Conservation (phyloP, 2,113 vertebrate species). For the Oreochromis spilurus region DNA sequence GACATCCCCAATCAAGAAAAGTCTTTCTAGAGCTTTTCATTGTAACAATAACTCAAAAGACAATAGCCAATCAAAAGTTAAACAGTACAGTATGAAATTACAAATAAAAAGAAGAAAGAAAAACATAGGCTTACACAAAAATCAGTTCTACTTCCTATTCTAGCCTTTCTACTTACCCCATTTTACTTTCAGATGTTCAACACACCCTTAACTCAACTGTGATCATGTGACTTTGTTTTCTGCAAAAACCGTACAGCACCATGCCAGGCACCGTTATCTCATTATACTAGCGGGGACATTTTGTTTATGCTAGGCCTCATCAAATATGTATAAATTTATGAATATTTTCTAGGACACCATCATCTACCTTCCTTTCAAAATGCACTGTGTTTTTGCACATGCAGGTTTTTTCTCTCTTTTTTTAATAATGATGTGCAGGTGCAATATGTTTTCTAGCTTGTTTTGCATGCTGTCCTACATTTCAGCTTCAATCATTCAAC, state of each 20-base stretch:
- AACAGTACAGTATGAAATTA: background rate
- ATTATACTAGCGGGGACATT: constrained; percentile 45
- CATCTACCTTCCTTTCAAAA: constrained; percentile 28
- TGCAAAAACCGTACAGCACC: background rate
- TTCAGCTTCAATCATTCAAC: background rate
- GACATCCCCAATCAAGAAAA: background rate
- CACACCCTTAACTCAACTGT: background rate
- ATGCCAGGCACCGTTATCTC: constrained; percentile 1
- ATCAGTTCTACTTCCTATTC: background rate
- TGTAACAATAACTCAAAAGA: background rate
- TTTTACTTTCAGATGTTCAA: background rate
- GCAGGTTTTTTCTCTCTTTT: background rate
- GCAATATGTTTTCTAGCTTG: constrained; percentile 16
- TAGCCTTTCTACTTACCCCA: background rate
- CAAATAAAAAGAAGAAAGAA: background rate
- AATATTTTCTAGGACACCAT: constrained; percentile 51
- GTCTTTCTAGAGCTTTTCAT: background rate
- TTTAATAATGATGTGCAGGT: constrained; percentile 15
- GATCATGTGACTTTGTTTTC: constrained; percentile 8
- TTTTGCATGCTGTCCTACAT: constrained; percentile 23
- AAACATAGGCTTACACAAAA: background rate
- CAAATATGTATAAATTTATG: constrained; percentile 51
- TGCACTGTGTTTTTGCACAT: background rate
- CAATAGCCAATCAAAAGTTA: background rate
- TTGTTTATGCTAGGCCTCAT: constrained; percentile 53